Evolutionary conservation across 2,888 invertebrate species (phyloP).

Genomic region (Strigamia maritima): DNA sequence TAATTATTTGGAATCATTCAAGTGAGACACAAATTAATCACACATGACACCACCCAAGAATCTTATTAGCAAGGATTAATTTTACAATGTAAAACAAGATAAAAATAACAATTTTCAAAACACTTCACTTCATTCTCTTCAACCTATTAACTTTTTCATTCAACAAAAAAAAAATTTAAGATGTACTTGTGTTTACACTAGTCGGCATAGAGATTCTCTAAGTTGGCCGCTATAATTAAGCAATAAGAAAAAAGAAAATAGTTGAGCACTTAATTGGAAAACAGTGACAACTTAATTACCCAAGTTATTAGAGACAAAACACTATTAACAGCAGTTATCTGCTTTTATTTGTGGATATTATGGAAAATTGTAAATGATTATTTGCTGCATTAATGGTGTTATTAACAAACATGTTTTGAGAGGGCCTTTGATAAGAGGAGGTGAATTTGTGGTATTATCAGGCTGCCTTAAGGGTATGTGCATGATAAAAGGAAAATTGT

Average conservation of each 20-base stretch:
- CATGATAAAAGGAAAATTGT: neutral
- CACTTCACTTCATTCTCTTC: neutral
- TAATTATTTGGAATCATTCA: neutral
- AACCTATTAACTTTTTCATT: neutral
- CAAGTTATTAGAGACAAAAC: neutral
- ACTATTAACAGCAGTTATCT: neutral
- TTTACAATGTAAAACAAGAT: neutral
- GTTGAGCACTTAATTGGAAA: neutral
- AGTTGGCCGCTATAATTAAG: neutral
- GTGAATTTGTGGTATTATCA: neutral
- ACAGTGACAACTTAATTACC: neutral
- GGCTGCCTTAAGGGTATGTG: neutral
- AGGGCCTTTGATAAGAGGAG: neutral
- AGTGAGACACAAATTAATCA: neutral
- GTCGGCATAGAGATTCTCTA: neutral
- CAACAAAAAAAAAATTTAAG: neutral
- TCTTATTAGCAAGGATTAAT: neutral
- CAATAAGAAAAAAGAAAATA: neutral
- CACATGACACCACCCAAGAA: neutral
- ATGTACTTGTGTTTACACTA: neutral
- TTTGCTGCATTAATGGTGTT: neutral
- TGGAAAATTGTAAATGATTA: neutral
- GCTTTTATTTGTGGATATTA: neutral
- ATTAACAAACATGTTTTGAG: neutral
- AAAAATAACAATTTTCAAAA: neutral